Evolutionary conservation across 2,797 vertebrate genomes (phyloP).

Genomic region (Pitangus sulphuratus): DNA sequence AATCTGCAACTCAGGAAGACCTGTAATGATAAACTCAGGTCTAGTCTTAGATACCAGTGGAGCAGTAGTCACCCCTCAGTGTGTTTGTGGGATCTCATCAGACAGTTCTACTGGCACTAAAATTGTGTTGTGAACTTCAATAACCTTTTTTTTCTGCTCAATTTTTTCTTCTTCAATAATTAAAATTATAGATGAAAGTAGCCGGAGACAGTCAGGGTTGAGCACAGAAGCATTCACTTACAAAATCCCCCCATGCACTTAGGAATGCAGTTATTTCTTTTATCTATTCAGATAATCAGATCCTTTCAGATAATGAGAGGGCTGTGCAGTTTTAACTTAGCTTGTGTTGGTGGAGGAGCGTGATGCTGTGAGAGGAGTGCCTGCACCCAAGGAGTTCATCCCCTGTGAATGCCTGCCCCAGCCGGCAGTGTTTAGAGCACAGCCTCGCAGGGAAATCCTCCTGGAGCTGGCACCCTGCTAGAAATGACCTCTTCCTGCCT

Average conservation of each 20-base stretch:
- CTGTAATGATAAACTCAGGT: neutral
- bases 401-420: neutral
- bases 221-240: neutral
- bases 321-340: neutral
- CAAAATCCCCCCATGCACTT: neutral
- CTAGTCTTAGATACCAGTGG: neutral
- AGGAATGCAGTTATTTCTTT: neutral
- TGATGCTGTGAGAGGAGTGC: accelerated
- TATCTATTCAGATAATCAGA: neutral
- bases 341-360: accelerated
- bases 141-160: neutral
- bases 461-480: neutral
- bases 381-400: accelerated
- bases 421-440: neutral
- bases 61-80: neutral
- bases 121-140: neutral
- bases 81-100: neutral
- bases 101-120: neutral
- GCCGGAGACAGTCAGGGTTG: neutral
- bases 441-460: neutral
- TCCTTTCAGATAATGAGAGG: neutral
- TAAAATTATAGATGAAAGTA: neutral
- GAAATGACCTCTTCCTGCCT: neutral
- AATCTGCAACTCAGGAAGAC: neutral
- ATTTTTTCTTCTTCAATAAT: neutral